These are phyloP conservation scores for Zaprionus bogoriensis DNA, from an alignment of 2,888 invertebrate genomes.

Conservation along the genomic window DNA sequence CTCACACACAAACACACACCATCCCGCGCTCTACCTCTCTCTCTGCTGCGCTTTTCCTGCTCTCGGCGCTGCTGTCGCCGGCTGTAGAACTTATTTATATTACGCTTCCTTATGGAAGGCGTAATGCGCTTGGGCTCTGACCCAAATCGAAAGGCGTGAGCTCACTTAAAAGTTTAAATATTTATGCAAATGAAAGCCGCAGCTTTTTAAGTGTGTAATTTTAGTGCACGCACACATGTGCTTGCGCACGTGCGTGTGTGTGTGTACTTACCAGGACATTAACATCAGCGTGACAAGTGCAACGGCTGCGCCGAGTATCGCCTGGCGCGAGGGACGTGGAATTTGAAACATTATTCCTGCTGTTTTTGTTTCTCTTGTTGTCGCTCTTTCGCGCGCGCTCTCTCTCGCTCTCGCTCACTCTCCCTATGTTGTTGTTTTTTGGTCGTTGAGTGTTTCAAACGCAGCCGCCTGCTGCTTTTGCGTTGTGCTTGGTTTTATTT, in stretches of 20 bases:
- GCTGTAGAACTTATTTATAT: constrained; percentile 37
- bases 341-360: constrained; percentile 65
- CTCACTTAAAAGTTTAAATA: constrained; percentile 36
- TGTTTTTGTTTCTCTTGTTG: neutral
- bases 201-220: neutral
- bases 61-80: constrained; percentile 17
- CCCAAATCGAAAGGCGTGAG: constrained; percentile 35
- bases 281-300: constrained; percentile 58
- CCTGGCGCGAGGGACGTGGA: constrained; percentile 54
- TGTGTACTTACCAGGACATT: constrained; percentile 71
- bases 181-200: constrained; percentile 14
- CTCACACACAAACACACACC: neutral
- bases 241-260: neutral
- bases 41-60: neutral
- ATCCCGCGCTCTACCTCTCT: neutral
- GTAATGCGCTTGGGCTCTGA: constrained; percentile 36
- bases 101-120: constrained; percentile 24
- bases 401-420: too few species aligned
- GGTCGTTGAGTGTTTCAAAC: neutral
- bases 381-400: too few species aligned
- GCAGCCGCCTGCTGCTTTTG: constrained; percentile 22
- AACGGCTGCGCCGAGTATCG: constrained; percentile 54
- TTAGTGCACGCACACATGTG: neutral
- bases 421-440: constrained; percentile 5
- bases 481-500: constrained; percentile 1